Conservation (phyloP, 2,113 vertebrate species). For the Sarotherodon lohbergeri region DNA sequence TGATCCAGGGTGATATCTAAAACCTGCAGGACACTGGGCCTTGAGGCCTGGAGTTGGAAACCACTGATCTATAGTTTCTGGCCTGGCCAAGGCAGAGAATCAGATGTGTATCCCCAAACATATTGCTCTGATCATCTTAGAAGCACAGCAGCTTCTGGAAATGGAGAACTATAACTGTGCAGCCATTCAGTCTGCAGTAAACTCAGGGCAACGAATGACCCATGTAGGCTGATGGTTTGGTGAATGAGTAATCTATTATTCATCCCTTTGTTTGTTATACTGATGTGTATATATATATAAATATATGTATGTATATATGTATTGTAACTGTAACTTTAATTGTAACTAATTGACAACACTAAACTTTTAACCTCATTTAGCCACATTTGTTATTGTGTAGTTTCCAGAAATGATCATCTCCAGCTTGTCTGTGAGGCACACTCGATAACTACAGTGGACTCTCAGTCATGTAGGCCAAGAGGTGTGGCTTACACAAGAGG, state of each 20-base stretch:
- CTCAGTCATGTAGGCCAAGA: background rate
- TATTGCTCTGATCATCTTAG: slow-evolving; percentile 40
- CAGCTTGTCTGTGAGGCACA: background rate
- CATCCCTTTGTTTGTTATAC: background rate
- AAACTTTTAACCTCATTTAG: background rate
- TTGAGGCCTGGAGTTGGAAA: background rate
- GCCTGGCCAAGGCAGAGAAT: background rate
- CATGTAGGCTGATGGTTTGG: background rate
- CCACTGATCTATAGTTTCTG: background rate
- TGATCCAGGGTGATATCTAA: background rate
- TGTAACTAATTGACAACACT: background rate
- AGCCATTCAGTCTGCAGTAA: slow-evolving; percentile 12
- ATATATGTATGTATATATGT: background rate
- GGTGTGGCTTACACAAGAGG: slow-evolving; percentile 49
- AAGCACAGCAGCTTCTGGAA: slow-evolving; percentile 3
- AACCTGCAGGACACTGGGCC: background rate
- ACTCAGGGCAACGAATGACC: background rate
- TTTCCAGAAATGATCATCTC: background rate
- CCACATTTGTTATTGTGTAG: background rate
- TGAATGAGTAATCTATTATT: slow-evolving; percentile 15
- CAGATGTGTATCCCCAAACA: slow-evolving; percentile 19
- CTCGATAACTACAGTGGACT: background rate
- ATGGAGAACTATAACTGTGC: slow-evolving; percentile 1
- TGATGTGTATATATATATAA: background rate
- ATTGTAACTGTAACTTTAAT: background rate